A percentile compares a stretch with the other conserved stretches of the same genome.
Evolutionary conservation across 1,140 invertebrate species (phyloP).

Genomic region (Neodiprion fabricii): DNA sequence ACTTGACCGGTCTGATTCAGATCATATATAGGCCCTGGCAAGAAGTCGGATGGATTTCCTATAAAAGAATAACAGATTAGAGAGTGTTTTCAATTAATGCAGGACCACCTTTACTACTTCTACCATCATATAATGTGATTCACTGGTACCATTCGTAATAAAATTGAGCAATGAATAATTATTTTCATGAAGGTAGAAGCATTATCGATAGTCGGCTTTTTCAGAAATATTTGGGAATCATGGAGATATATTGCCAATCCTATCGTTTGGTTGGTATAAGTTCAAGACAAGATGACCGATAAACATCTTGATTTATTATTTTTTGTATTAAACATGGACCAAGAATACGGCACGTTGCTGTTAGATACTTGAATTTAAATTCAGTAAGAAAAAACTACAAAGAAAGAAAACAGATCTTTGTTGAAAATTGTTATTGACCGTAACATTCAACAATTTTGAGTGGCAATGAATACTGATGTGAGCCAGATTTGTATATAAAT

Average conservation of each 20-base stretch:
- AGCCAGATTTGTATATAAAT: neutral
- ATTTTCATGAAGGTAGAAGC: conserved; percentile 5
- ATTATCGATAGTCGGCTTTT: neutral
- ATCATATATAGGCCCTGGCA: conserved; percentile 74
- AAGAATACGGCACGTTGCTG: too few relatives aligned
- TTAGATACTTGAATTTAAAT: too few relatives aligned
- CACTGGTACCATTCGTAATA: neutral
- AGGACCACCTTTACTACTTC: conserved; percentile 35
- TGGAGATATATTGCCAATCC: conserved; percentile 2
- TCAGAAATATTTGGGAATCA: neutral
- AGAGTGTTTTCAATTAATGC: conserved; percentile 27
- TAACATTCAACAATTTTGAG: too few relatives aligned
- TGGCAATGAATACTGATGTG: too few relatives aligned
- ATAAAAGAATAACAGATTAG: conserved; percentile 53
- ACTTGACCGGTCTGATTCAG: conserved; percentile 86
- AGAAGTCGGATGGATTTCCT: conserved; percentile 57
- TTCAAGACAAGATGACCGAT: neutral
- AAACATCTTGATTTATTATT: neutral
- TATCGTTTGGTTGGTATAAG: neutral
- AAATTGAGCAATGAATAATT: neutral
- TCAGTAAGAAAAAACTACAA: too few relatives aligned
- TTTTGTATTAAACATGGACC: neutral
- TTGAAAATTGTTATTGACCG: too few relatives aligned
- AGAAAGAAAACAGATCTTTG: too few relatives aligned
- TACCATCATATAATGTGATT: conserved; percentile 36